Evolutionary conservation across 1,140 invertebrate genomes (phyloP), one percentile per base, ranked within the genome.

Genomic region (Calliphora vicina): DNA sequence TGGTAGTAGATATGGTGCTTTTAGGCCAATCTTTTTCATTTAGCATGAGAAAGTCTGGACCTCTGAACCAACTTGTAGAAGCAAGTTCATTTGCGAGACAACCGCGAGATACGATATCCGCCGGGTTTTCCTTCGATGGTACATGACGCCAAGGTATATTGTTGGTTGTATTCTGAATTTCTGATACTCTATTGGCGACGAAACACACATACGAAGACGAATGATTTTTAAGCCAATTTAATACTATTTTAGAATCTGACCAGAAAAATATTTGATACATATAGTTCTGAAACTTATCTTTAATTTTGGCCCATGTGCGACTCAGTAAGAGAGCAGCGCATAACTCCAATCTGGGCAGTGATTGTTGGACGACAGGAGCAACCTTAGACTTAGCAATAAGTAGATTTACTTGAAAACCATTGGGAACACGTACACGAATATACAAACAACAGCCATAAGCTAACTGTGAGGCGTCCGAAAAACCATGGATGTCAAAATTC

Each of bases 241-340:
- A 17, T 57, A 57, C 50, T 17, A 57, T 57, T n/a, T 57, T 57
- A 17, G 50, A 57, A 57, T 57, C 50, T 17, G 50, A n/a, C 50
- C 13, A n/a, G n/a, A 57, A 57, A 17, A 57, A n/a, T 57, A n/a
- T 25, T 10, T n/a, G 3, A 26, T 80, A 23, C 29, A 29, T 12
- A 3, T 81, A 17, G 15, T 35, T 76, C 12, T 76, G 27, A n/a
- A 76, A 42, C 9, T n/a, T 42, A 3, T 76, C 27, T 35, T n/a
- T 29, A 42, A 42, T 42, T 20, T 76, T 76, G 6, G 12, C 17
- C 29, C 27, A 35, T 35, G n/a, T 17, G 4, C 29, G 17, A 20
- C 15, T 35, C 9, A 76, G 17, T 42, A 76, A 76, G 43, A 83
- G 89, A 83, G 15, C 85, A 85, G 35, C 90, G 90, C 67, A 72